Evolutionary conservation across 2,888 invertebrate species (phyloP), one percentile per base, ranked within the genome.

Genomic region (Heliconius hortense): DNA sequence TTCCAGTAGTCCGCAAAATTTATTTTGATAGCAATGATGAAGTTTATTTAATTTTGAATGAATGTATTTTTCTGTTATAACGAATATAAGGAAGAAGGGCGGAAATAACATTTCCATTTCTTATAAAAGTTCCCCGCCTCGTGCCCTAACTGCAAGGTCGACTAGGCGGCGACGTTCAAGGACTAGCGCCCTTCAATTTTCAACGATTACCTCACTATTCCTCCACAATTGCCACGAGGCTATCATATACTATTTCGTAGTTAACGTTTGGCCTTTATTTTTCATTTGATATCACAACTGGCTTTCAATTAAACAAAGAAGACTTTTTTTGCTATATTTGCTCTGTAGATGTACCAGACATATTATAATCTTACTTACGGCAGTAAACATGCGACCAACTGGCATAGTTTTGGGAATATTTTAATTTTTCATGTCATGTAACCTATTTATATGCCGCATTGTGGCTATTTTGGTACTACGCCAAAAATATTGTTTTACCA

Each of bases 401-500:
- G 66, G 39, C 66, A 74, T 31, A 68, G 24, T 68, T 74, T 73
- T 53, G 64, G 56, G 18, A 66, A 64, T 31, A 39, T 39, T 59
- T 73, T 62, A 26, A 62, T 62, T 70, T 71, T 64, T 60, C 24
- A 66, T 64, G 70, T 64, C 64, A 31, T 60, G 18, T 62, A 71
- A 75, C 53, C 69, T 75, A 66, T 64, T 75, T 64, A 71, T 71
- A 75, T 75, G 63, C 39, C 64, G 75, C 71, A 72, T 73, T 76
- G 76, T 74, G 73, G 67, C 71, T 71, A 73, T 73, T 77, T 70
- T 76, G 77, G 63, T 76, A 26, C 26, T 28, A 26, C 60, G 76
- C 77, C 76, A 76, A 77, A 74, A 73, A 76, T 68, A 39, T 77
- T 70, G 69, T 62, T 75, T 62, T 62, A 60, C 64, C 63, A 71